A percentile compares a stretch with the other conserved stretches of the same genome.
phyloP scores from a whole-genome alignment of 2,888 invertebrate genomes.

The Brenthis ino region DNA sequence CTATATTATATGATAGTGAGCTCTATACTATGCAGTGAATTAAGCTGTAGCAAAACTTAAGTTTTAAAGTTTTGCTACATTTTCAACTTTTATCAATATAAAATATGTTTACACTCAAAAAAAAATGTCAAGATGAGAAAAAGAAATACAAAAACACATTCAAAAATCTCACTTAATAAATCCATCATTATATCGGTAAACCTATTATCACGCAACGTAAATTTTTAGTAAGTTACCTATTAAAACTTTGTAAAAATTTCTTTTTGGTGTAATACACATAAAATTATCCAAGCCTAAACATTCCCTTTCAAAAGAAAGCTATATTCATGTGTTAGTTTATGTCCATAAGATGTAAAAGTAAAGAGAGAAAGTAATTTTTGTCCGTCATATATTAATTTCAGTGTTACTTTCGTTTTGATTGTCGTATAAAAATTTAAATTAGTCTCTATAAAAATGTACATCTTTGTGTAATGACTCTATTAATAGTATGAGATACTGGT shows the following conservation, averaged over 20 bases:
- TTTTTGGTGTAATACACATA: not conserved
- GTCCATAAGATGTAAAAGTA: constrained; percentile 28
- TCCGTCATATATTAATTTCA: constrained; percentile 6
- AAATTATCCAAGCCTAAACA: not conserved
- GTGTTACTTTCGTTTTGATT: constrained; percentile 30
- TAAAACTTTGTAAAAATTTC: no score
- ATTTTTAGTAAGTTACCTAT: no score
- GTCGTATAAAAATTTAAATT: constrained; percentile 12
- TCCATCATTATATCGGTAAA: no score
- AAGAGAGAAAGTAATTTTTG: constrained; percentile 34
- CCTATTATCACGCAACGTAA: no score
- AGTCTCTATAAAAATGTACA: not conserved
- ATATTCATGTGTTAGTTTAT: constrained; percentile 25
- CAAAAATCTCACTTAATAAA: no score
- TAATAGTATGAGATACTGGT: no score
- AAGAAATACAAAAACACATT: no score
- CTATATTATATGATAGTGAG: not conserved
- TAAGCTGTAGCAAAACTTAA: no score
- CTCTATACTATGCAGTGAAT: not conserved
- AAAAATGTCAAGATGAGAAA: no score
- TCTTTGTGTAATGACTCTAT: not conserved
- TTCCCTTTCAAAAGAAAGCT: constrained; percentile 28
- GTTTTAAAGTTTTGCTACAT: no score
- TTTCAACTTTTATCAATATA: no score
- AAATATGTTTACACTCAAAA: no score